These are phyloP conservation scores for Isaurus tuberculatus DNA, from an alignment of 92 coral and sea anemone genomes.

Conservation along the genomic window DNA sequence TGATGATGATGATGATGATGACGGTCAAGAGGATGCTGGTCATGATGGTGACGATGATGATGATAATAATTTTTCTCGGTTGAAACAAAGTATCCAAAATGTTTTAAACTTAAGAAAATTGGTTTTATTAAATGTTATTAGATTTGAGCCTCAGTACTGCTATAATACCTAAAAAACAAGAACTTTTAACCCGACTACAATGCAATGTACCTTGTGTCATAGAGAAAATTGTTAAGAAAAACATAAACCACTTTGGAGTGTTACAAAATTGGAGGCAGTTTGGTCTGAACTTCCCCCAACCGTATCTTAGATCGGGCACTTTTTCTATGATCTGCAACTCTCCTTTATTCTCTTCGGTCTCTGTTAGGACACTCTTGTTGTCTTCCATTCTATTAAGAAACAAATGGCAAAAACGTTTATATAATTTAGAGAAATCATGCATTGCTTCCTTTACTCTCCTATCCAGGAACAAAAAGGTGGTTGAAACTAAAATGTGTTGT, in stretches of 20 bases:
- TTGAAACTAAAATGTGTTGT: too few relatives aligned
- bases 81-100: too few relatives aligned
- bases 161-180: neutral
- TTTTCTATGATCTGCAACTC: neutral
- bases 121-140: too few relatives aligned
- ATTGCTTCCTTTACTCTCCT: too few relatives aligned
- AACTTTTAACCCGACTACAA: neutral
- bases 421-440: neutral
- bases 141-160: too few relatives aligned
- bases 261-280: conserved; percentile 77
- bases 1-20: too few relatives aligned
- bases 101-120: too few relatives aligned
- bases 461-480: too few relatives aligned
- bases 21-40: too few relatives aligned
- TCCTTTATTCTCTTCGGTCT: neutral
- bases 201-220: conserved; percentile 71
- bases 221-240: conserved; percentile 63
- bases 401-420: neutral
- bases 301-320: conserved; percentile 62
- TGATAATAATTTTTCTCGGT: too few relatives aligned
- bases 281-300: conserved; percentile 90
- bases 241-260: conserved; percentile 81
- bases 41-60: too few relatives aligned
- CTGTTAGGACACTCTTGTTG: neutral
- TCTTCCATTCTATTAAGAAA: conserved; percentile 25